A percentile compares a stretch with the other conserved stretches of the same genome.
Conservation (phyloP, 2,113 vertebrate genomes). For the Gyps fulvus region DNA sequence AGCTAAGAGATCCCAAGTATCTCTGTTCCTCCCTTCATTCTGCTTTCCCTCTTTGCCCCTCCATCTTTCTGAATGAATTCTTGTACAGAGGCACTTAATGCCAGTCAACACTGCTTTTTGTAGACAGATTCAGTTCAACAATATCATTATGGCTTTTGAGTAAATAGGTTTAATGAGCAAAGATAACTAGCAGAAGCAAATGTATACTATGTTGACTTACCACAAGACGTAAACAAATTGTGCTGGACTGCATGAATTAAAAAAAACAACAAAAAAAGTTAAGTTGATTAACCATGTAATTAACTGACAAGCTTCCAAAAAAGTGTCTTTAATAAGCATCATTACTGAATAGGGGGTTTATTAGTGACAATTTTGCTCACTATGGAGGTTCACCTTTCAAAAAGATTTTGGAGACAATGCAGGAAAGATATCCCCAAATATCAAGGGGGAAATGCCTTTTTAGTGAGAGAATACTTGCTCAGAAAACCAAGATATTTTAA, state of each 20-base stretch:
- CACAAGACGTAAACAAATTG: background rate
- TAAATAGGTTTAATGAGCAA: background rate
- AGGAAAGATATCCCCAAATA: background rate
- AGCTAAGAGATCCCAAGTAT: background rate
- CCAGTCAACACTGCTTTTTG: background rate
- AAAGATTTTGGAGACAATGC: background rate
- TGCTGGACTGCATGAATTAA: background rate
- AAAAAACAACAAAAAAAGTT: background rate
- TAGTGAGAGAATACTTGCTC: background rate
- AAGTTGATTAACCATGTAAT: background rate
- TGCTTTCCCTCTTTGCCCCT: background rate
- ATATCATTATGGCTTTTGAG: background rate
- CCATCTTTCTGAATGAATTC: background rate
- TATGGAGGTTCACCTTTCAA: background rate
- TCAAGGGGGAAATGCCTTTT: background rate
- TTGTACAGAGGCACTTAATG: background rate
- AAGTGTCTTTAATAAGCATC: background rate
- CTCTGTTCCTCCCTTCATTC: background rate
- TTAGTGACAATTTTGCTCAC: background rate
- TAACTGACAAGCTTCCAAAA: background rate
- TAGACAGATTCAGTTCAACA: background rate
- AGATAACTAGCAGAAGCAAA: background rate
- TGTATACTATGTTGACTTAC: background rate
- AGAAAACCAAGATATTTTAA: background rate
- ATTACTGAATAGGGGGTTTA: background rate